Evolutionary conservation across 23 tunicate species (phyloP).

Genomic region (Trididemnum miniatum): DNA sequence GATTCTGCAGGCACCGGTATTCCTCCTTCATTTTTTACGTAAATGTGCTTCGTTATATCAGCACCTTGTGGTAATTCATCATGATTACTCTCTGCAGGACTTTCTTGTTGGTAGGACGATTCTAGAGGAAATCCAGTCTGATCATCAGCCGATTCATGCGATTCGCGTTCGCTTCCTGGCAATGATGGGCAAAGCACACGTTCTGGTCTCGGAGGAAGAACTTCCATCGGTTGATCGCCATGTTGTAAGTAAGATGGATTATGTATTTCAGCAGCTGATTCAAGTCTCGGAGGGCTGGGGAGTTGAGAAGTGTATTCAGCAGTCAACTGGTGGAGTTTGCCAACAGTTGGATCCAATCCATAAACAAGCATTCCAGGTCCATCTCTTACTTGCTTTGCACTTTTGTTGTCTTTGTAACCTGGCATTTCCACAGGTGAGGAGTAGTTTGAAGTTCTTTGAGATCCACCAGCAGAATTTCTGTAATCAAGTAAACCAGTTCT

Average conservation of each 20-base stretch:
- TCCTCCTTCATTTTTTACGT: not conserved
- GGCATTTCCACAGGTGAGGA: not conserved
- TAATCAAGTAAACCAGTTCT: not conserved
- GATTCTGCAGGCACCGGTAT: not conserved
- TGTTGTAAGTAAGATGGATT: not conserved
- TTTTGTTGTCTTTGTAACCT: not conserved
- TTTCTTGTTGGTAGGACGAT: not conserved
- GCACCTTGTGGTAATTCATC: no score
- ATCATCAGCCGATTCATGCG: not conserved
- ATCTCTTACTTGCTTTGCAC: not conserved
- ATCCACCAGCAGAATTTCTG: not conserved
- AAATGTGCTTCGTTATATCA: no score
- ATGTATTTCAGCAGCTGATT: not conserved
- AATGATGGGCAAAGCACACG: not conserved
- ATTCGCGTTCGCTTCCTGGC: not conserved
- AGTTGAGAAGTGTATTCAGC: no score
- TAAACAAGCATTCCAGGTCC: not conserved
- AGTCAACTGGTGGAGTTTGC: not conserved
- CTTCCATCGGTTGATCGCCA: not conserved
- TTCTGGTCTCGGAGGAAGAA: not conserved
- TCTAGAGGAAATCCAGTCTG: not conserved
- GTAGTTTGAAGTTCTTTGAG: not conserved
- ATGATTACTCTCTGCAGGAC: no score
- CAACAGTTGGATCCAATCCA: not conserved
- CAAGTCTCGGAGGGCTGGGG: not conserved